These are phyloP conservation scores for Morone saxatilis DNA, from an alignment of 2,113 vertebrate species.

Conservation along the genomic window DNA sequence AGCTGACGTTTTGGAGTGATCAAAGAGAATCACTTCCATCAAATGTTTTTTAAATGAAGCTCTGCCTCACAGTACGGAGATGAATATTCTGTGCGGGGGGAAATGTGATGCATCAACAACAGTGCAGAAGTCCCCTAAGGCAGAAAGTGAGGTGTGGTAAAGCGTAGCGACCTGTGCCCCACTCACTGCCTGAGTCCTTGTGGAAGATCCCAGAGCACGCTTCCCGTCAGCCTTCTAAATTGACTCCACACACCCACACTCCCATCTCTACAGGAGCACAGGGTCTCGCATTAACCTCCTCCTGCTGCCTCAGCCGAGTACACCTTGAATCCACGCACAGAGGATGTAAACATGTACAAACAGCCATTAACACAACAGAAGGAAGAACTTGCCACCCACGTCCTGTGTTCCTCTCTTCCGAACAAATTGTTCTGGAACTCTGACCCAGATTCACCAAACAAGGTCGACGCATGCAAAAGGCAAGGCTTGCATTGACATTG, in stretches of 20 bases:
- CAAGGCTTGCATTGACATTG: conserved; percentile 44
- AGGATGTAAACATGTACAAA: conserved; percentile 65
- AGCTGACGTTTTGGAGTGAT: conserved; percentile 47
- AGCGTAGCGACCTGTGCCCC: conserved; percentile 59
- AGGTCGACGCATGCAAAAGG: conserved; percentile 29
- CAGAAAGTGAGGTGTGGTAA: conserved; percentile 31
- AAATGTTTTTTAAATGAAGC: conserved; percentile 31
- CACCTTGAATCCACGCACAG: conserved; percentile 35
- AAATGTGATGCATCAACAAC: conserved; percentile 8
- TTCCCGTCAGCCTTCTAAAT: conserved; percentile 73
- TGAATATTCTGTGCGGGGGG: conserved; percentile 22
- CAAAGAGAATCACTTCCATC: conserved; percentile 62
- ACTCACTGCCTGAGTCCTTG: conserved; percentile 38
- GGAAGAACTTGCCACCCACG: conserved; percentile 56
- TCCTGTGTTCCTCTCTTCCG: conserved; percentile 35
- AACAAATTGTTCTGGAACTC: conserved; percentile 72
- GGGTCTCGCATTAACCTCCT: conserved; percentile 65
- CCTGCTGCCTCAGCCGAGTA: conserved; percentile 34
- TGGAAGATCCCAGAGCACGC: conserved; percentile 47
- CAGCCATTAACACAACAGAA: conserved; percentile 61
- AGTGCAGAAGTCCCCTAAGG: neutral
- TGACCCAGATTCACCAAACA: conserved; percentile 70
- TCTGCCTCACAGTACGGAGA: conserved; percentile 13
- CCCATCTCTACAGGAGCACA: conserved; percentile 44
- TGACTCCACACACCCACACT: conserved; percentile 56